phyloP scores from a whole-genome alignment of 2,888 invertebrate species.

The Drosophila subquinaria region DNA sequence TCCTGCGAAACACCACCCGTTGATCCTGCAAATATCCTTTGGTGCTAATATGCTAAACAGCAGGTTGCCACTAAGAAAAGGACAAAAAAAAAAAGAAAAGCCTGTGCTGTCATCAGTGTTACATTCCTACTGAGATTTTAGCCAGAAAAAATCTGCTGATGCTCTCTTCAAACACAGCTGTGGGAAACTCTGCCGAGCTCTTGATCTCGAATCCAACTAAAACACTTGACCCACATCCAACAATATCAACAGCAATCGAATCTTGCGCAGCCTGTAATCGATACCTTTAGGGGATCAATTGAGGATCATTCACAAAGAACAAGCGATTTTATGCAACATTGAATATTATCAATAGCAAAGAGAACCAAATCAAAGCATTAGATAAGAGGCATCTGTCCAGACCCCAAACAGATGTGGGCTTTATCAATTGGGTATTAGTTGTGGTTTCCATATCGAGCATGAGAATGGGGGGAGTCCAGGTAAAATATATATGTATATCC shows the following conservation, averaged over 20 bases:
- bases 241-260: conserved; percentile 42
- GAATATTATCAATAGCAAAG: conserved; percentile 42
- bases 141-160: conserved; percentile 29
- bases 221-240: conserved; percentile 73
- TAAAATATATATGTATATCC: too few species aligned
- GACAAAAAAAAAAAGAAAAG: neutral
- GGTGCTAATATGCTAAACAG: conserved; percentile 80
- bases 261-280: conserved; percentile 59
- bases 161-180: conserved; percentile 31
- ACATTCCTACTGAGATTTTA: conserved; percentile 24
- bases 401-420: conserved; percentile 44
- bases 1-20: conserved; percentile 47
- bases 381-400: conserved; percentile 41
- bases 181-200: conserved; percentile 45
- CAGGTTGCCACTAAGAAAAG: conserved; percentile 54
- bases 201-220: conserved; percentile 9
- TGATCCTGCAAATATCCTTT: conserved; percentile 51
- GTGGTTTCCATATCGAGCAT: too few species aligned
- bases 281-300: conserved; percentile 50
- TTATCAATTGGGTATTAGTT: conserved; percentile 40
- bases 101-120: conserved; percentile 49
- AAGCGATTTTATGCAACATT: conserved; percentile 71
- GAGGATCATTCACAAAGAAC: conserved; percentile 35
- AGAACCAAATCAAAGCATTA: conserved; percentile 29
- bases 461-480: too few species aligned